Percentiles rank a stretch among this genome's conserved stretches.
Evolutionary conservation across 2,888 invertebrate genomes (phyloP).

Genomic region (Lissocephala sabroskyi): DNA sequence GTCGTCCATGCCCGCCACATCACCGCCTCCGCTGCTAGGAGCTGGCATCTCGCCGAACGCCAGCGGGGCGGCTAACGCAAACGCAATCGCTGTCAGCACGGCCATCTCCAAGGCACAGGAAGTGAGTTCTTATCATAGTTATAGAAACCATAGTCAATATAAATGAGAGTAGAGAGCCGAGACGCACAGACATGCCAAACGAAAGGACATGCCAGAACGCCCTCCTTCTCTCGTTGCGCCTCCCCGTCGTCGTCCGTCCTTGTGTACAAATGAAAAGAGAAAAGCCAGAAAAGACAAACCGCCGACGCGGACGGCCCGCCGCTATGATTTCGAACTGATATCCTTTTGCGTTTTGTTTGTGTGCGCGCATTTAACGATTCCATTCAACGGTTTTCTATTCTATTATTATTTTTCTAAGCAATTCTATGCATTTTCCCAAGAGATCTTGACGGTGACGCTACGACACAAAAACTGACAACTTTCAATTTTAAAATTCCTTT

Average conservation of each 20-base stretch:
- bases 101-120: constrained; percentile 73
- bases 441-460: too few species aligned
- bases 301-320: constrained; percentile 25
- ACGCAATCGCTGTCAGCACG: constrained; percentile 73
- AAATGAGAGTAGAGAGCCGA: constrained; percentile 51
- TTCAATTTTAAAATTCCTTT: constrained; percentile 50
- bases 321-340: too few species aligned
- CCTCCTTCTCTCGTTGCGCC: too few species aligned
- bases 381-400: constrained; percentile 28
- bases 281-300: neutral
- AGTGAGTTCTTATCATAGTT: constrained; percentile 72
- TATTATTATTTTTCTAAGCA: neutral
- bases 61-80: constrained; percentile 62
- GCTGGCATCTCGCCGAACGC: constrained; percentile 59
- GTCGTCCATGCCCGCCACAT: constrained; percentile 52
- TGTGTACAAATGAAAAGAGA: constrained; percentile 15
- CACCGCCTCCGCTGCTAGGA: constrained; percentile 48
- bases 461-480: constrained; percentile 11
- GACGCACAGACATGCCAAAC: constrained; percentile 13
- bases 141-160: constrained; percentile 71
- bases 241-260: neutral
- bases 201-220: neutral
- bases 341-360: constrained; percentile 36
- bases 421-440: constrained; percentile 1
- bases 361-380: constrained; percentile 62